A percentile compares a stretch with the other conserved stretches of the same genome.
These are phyloP conservation scores for Empidonax alnorum DNA, from an alignment of 2,113 vertebrate genomes.

Conservation along the genomic window DNA sequence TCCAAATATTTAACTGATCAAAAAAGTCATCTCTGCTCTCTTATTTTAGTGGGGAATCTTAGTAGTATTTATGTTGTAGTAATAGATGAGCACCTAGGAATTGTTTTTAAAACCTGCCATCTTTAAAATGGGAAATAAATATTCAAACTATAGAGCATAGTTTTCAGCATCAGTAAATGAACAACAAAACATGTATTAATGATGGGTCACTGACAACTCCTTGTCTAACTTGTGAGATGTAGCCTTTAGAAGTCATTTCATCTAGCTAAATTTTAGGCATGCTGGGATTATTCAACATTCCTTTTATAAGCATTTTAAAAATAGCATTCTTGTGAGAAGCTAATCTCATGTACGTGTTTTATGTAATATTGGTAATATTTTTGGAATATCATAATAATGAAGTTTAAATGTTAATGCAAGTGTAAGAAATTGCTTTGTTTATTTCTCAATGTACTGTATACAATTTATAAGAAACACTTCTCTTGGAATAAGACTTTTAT, in stretches of 20 bases:
- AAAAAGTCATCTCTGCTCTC: not conserved
- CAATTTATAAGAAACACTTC: not conserved
- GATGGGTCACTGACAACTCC: not conserved
- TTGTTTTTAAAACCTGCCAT: not conserved
- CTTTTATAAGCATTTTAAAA: not conserved
- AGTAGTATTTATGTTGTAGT: not conserved
- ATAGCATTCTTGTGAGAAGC: not conserved
- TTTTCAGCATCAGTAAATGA: not conserved
- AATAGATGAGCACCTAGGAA: not conserved
- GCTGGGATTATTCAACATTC: not conserved
- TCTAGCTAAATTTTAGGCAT: not conserved
- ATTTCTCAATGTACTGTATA: not conserved
- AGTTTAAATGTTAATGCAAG: not conserved
- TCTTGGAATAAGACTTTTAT: not conserved
- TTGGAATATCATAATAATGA: not conserved
- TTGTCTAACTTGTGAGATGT: not conserved
- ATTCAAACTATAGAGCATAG: not conserved
- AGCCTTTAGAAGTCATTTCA: not conserved
- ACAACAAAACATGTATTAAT: not conserved
- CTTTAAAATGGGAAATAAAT: not conserved
- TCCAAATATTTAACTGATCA: conserved; percentile 31
- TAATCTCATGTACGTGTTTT: not conserved
- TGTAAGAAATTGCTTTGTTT: not conserved
- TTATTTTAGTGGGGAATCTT: not conserved
- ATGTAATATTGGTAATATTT: not conserved